Conservation (phyloP, 2,888 invertebrate genomes). For the Leptinotarsa haldemani region DNA sequence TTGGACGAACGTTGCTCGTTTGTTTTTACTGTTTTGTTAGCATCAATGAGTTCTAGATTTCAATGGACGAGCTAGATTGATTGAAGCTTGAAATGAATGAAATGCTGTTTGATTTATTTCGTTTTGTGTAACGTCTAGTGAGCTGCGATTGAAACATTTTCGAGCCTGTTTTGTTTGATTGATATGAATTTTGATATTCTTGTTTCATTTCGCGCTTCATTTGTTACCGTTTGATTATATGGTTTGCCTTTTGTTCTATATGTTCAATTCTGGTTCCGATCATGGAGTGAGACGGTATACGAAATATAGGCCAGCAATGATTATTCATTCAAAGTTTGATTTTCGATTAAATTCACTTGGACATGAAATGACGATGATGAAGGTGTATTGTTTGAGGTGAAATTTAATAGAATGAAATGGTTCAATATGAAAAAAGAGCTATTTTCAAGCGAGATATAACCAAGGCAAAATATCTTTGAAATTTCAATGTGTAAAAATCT, state of each 20-base stretch:
- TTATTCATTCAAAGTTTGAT: background rate
- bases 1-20: constrained; percentile 52
- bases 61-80: constrained; percentile 51
- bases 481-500: no score
- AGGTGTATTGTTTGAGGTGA: no score
- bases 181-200: constrained; percentile 51
- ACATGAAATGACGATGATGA: no score
- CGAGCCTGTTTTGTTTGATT: constrained; percentile 48
- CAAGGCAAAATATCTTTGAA: no score
- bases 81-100: constrained; percentile 49
- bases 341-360: no score
- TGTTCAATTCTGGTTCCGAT: constrained; percentile 2
- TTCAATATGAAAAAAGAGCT: no score
- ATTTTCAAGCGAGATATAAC: no score
- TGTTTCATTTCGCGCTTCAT: constrained; percentile 49
- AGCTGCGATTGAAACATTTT: constrained; percentile 46
- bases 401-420: no score
- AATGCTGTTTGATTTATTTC: constrained; percentile 55
- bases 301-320: constrained; percentile 4
- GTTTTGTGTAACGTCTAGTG: constrained; percentile 48
- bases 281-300: background rate
- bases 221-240: constrained; percentile 45
- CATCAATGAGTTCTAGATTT: constrained; percentile 52
- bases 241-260: constrained; percentile 15
- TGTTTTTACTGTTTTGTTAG: constrained; percentile 53